Evolutionary conservation across 2,113 vertebrate species (phyloP), one percentile per base, ranked within the genome.

Genomic region (Kryptolebias marmoratus): DNA sequence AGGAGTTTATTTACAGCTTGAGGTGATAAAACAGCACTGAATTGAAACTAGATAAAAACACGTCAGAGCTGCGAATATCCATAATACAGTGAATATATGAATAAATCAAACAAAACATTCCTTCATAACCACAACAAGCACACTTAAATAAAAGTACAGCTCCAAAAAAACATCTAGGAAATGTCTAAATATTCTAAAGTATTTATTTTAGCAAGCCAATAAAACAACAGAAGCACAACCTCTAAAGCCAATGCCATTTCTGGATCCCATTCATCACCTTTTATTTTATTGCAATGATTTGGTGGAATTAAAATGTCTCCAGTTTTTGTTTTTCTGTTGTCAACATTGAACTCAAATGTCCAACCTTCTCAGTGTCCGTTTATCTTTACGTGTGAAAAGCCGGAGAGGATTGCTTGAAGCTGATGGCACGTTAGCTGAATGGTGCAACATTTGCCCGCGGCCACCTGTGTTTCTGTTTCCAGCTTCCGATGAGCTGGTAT

Each of bases 61-160:
- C 14, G 32, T 36, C 3, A 32, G 22, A 11, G 28, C 28, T 14
- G 54, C 28, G 28, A 13, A 14, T 1, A 27, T 3, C 50, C 14
- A 45, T 39, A 30, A 27, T 60, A 50, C 36, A 95, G 94, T 0
- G 53, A 56, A 54, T 28, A 94, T 95, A 87, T 94, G 12, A 67
- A 56, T 0, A 45, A 27, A 62, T 47, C 9, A 12, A 39, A 54
- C n/a, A 22, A 64, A 36, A 18, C 30, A 39, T 32, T 58, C 18
- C 39, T 45, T 12, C 5, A 27, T 27, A 44, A 44, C 11, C 36
- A 22, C 0, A 60, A n/a, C 11, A 11, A 54, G 52, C 11, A 13
- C 11, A 32, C 14, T 32, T 32, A 31, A 31, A 28, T 6, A 30
- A 55, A 30, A 32, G 13, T 14, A 28, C 11, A 54, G 3, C n/a